Base-by-base conservation (phyloP, 2,797 vertebrate species). In the Enteromius unitaeniatus region DNA sequence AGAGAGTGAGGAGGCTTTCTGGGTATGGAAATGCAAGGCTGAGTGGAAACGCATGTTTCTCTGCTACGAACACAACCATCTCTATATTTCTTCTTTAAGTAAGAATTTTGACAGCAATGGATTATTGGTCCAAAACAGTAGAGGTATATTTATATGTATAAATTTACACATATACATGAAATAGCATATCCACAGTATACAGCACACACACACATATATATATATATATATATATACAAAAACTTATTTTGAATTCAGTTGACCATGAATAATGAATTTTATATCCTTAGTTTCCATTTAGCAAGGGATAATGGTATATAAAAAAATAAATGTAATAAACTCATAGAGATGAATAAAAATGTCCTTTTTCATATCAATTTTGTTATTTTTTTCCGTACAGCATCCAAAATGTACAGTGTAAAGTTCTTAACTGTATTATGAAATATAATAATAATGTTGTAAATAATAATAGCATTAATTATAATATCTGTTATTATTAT, bases 1-100 rank as follows among this genome's bases (percentile, higher is more conserved):
- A 40, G 37, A 53, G 42, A 79, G n/a, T 26, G 21, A 42, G 58
- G 21, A 70, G 23, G 70, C 28, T 83, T 67, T 45, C 62, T 40
- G 62, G 4, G 21, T 74, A 62, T 34, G 70, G 47, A 34, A 53
- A 67, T 42, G 70, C 40, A 47, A 11, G 51, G 23, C 67, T 45
- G 79, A 37, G 69, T 62, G 47, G 8, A 73, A 37, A 28, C 79
- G 10, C 26, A 42, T 69, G 17, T 60, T 47, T n/a, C 19, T 11
- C 17, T 45, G 17, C n/a, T n/a, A 40, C 14, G 6, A 0, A 40
- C 15, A 80, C 11, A 2, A 55, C 11, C 6, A 4, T 58, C 47
- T 34, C 10, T 14, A 0, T 31, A 73, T 26, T 53, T 3, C 9
- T 80, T 70, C 19, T 11, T 37, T 37, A 34, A 67, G n/a, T 23